Percentiles rank a stretch among this genome's conserved stretches.
Evolutionary conservation across 2,888 invertebrate genomes (phyloP).

Genomic region (Torymus tubicola): DNA sequence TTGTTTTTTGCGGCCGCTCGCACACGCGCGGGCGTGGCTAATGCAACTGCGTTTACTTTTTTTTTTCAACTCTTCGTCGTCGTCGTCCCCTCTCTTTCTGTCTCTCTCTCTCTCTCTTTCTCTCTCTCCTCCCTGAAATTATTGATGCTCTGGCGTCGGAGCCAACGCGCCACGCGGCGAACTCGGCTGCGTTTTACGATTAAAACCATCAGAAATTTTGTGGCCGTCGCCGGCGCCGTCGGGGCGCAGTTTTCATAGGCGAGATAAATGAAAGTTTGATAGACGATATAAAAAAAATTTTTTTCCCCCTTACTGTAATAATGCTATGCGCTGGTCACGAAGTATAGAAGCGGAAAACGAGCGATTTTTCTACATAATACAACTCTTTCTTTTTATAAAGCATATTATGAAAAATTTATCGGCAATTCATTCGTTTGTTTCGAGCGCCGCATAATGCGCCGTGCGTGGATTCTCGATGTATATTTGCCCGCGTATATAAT

Average conservation of each 20-base stretch:
- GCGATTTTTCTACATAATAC: constrained; percentile 30
- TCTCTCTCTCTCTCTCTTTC: too few relatives aligned
- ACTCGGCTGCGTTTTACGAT: constrained; percentile 49
- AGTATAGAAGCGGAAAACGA: neutral
- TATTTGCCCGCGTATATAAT: too few relatives aligned
- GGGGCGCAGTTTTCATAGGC: constrained; percentile 37
- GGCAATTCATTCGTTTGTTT: constrained; percentile 18
- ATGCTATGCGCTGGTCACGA: constrained; percentile 22
- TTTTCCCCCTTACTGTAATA: constrained; percentile 32
- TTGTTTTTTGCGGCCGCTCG: constrained; percentile 15
- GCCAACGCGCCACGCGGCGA: constrained; percentile 6
- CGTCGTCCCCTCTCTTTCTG: too few relatives aligned
- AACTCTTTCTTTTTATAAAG: neutral
- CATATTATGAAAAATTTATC: constrained; percentile 29
- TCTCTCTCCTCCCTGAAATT: too few relatives aligned
- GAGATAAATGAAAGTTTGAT: constrained; percentile 51
- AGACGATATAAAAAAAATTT: constrained; percentile 36
- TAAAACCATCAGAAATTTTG: constrained; percentile 47
- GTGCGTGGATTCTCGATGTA: too few relatives aligned
- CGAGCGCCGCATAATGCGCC: too few relatives aligned
- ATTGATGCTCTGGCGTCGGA: neutral
- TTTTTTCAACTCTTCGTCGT: too few relatives aligned
- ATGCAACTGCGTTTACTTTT: neutral
- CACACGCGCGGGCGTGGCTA: neutral
- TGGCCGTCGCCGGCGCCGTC: constrained; percentile 18